Evolutionary conservation across 2,888 invertebrate genomes (phyloP), one percentile per base, ranked within the genome.

Genomic region (Fissipunctia ypsillon): DNA sequence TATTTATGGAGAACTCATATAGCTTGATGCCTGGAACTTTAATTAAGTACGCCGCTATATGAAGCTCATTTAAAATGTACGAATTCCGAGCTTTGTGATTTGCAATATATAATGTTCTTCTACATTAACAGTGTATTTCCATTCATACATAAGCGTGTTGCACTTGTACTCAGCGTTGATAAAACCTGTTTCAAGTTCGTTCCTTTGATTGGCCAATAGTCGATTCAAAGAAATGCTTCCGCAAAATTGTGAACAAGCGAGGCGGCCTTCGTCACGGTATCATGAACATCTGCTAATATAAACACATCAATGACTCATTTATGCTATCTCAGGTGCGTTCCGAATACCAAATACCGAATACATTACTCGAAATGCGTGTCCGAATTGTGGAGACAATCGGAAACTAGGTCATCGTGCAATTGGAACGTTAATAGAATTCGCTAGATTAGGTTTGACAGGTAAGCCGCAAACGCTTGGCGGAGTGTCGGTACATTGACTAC

Each of bases 221-320:
- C 48, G 31, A 68, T 78, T 84, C 28, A 78, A 82, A 78, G 78
- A 72, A 84, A 84, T 65, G 48, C 60, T 83, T 68, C 74, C 71
- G 63, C 68, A 69, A 73, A 75, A 41, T 70, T 69, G 63, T 69
- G 57, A 52, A 59, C 68, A 76, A 70, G 54, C 69, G 35, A 76
- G 71, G 50, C 69, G 63, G 56, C 83, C 83, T 86, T 79, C 77
- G 80, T 63, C 72, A 87, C 81, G 84, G 83, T 76, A 80, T 81
- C 61, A 73, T 73, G 57, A 72, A 63, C 81, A 48, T 75, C 69
- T 64, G 61, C 54, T 86, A 77, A 78, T 78, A 81, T 76, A 81
- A 84, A 83, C 85, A 88, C 78, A 86, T 85, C 80, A 84, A 84
- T 86, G 80, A 82, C 78, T 87, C 80, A 88, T 87, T 83, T 75